Conservation (phyloP, 2,888 invertebrate genomes). For the Sinelater perroti region DNA sequence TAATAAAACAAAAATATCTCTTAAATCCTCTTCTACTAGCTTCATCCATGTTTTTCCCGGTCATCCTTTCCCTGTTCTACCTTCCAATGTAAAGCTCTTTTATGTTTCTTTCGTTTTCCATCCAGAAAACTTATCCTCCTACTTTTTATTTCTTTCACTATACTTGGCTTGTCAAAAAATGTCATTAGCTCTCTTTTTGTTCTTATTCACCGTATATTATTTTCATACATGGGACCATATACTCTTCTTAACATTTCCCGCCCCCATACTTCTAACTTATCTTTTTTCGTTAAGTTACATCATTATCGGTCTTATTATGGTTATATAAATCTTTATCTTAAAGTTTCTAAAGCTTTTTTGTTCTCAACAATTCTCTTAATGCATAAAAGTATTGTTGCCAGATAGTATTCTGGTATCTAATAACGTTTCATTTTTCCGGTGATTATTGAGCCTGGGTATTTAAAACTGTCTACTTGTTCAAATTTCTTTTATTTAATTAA, state of each 20-base stretch:
- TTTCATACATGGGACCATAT: constrained; percentile 7
- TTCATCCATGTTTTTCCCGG: no score
- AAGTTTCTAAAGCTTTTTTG: background rate
- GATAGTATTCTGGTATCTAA: constrained; percentile 1
- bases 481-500: background rate
- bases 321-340: constrained; percentile 7
- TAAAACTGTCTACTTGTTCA: background rate
- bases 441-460: constrained; percentile 3
- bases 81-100: no score
- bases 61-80: no score
- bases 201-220: constrained; percentile 9
- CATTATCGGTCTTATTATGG: constrained; percentile 12
- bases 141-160: no score
- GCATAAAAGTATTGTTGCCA: constrained; percentile 5
- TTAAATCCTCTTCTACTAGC: no score
- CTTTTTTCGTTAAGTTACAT: constrained; percentile 11
- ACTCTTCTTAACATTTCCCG: constrained; percentile 8
- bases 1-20: no score
- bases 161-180: no score
- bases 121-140: no score
- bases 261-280: constrained; percentile 6
- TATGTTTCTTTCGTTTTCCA: no score
- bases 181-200: constrained; percentile 6
- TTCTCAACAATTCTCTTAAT: background rate
- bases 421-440: background rate